Evolutionary conservation across 2,888 invertebrate genomes (phyloP), one percentile per base, ranked within the genome.

Genomic region (Rotaria socialis): DNA sequence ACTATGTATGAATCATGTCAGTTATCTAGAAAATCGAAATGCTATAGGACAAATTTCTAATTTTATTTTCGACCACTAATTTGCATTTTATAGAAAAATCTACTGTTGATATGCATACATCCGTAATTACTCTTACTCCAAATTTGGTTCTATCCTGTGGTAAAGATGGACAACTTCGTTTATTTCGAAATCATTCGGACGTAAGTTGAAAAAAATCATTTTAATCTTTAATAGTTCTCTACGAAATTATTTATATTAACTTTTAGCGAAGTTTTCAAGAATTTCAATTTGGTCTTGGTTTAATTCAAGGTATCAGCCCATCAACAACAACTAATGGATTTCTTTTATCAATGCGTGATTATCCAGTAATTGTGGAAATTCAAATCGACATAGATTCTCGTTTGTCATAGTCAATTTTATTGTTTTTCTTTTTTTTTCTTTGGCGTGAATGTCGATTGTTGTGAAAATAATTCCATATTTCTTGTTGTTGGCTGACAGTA

Each of bases 141-240:
- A 80, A 80, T 80, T 11, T 80, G 2, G n/a, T 47, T n/a, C 24
- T 80, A 47, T 80, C 47, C 2, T 47, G 47, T 11, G 41, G 80
- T n/a, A 80, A 80, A 47, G 80, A 80, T 47, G 80, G 80, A 11
- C 11, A 80, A n/a, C 8, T 80, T 80, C 80, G 80, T n/a, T 43
- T n/a, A 47, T 47, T 80, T 47, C 24, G n/a, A 47, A 80, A 47
- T 10, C 19, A 1, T 80, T 43, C 35, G 24, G 80, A 80, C 5
- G 80, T 80, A 47, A n/a, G 55, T 22, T 7, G 24, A 24, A 55
- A 55, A 22, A 55, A 24, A 35, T 24, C 19, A 43, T 43, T 22
- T 41, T 14, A 52, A 14, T 52, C 3, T 8, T 52, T 35, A 35
- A 35, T 35, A 35, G 16, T 52, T 52, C 14, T 52, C 50, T 14